A percentile compares a stretch with the other conserved stretches of the same genome.
Conservation (phyloP, 2,797 vertebrate species). For the Acipenser ruthenus region DNA sequence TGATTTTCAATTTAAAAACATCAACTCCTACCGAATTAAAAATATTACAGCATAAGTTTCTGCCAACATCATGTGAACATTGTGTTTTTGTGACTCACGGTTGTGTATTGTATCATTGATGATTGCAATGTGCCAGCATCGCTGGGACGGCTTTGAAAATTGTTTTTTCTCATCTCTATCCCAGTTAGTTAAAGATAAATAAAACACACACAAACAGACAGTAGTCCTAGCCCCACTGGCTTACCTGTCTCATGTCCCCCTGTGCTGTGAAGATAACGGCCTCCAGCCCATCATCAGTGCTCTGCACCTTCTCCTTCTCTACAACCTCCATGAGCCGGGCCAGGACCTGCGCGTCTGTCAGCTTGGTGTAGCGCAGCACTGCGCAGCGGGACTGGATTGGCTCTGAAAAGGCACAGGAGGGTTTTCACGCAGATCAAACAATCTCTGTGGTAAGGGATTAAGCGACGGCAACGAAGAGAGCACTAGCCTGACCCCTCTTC, state of each 20-base stretch:
- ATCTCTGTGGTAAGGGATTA: not conserved
- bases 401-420: conserved; percentile 48
- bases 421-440: not conserved
- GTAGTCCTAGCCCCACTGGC: not conserved
- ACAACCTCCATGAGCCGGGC: conserved; percentile 77
- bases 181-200: too few species aligned
- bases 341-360: conserved; percentile 84
- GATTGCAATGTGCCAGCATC: not conserved
- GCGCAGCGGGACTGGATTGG: conserved; percentile 95
- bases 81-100: too few species aligned
- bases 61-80: too few species aligned
- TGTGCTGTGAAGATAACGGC: conserved; percentile 95
- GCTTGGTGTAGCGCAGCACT: conserved; percentile 86
- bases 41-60: too few species aligned
- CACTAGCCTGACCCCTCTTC: not conserved
- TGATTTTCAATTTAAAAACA: too few species aligned
- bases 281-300: conserved; percentile 86
- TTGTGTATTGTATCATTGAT: not conserved
- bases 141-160: not conserved
- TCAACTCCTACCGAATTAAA: too few species aligned
- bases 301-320: conserved; percentile 66
- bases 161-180: too few species aligned
- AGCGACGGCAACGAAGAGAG: not conserved
- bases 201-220: too few species aligned
- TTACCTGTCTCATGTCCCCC: conserved; percentile 97